Conservation (phyloP, 2,113 vertebrate genomes). For the Dicentrarchus labrax region DNA sequence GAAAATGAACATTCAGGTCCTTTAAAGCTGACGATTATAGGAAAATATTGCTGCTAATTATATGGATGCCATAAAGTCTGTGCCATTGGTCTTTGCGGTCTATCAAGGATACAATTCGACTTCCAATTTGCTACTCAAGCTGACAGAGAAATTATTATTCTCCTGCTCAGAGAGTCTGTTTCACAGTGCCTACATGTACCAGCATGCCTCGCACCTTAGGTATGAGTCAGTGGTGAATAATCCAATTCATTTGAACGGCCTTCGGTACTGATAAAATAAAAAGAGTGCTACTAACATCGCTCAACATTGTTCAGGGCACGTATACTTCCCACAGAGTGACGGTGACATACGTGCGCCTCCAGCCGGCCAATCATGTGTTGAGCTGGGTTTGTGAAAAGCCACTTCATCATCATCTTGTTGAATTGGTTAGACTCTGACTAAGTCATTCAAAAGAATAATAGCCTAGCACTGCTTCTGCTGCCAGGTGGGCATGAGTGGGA, state of each 20-base stretch:
- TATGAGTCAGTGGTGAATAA: constrained; percentile 48
- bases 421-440: neutral
- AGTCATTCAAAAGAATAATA: constrained; percentile 9
- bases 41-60: constrained; percentile 14
- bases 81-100: constrained; percentile 3
- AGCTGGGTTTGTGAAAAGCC: constrained; percentile 23
- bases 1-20: neutral
- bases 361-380: neutral
- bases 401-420: constrained; percentile 4
- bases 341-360: neutral
- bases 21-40: neutral
- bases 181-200: constrained; percentile 48
- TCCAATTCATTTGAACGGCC: neutral
- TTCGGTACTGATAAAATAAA: neutral
- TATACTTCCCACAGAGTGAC: neutral
- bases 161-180: constrained; percentile 8
- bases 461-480: constrained; percentile 6
- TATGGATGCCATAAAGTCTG: neutral
- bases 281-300: neutral
- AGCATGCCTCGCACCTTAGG: constrained; percentile 44
- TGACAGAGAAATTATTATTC: constrained; percentile 27
- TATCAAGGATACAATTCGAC: neutral
- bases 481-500: constrained; percentile 20
- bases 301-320: neutral
- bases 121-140: neutral